A percentile compares a stretch with the other conserved stretches of the same genome.
These are phyloP conservation scores for Epiblema foenella DNA, from an alignment of 2,888 invertebrate species.

Conservation along the genomic window DNA sequence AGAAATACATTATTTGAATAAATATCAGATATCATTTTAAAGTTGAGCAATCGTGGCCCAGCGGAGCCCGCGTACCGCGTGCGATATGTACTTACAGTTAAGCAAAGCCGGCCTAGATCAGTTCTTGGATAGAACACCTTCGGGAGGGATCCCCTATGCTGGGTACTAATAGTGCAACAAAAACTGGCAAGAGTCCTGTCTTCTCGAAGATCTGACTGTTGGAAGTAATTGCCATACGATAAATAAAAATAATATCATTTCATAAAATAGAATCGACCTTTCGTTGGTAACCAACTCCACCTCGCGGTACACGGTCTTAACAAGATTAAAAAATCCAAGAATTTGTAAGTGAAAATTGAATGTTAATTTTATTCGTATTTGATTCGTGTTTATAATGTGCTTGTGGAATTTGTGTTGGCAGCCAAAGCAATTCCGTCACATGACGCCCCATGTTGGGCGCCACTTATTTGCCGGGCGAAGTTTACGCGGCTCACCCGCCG, in stretches of 20 bases:
- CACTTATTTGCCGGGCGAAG: slow-evolving; percentile 61
- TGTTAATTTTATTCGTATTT: slow-evolving; percentile 27
- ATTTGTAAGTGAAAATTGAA: neutral
- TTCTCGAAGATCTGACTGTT: too few relatives aligned
- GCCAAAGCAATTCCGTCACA: slow-evolving; percentile 46
- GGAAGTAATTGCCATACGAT: too few relatives aligned
- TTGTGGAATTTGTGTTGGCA: slow-evolving; percentile 49
- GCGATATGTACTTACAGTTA: too few relatives aligned
- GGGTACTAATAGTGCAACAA: too few relatives aligned
- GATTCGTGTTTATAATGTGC: slow-evolving; percentile 49
- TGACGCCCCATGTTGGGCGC: slow-evolving; percentile 52
- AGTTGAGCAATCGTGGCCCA: too few relatives aligned
- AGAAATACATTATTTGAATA: neutral
- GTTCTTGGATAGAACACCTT: too few relatives aligned
- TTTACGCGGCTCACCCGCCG: slow-evolving; percentile 58
- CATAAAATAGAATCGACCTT: neutral
- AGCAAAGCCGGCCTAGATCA: too few relatives aligned
- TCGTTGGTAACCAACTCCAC: neutral
- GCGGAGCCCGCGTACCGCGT: too few relatives aligned
- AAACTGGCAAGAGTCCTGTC: too few relatives aligned
- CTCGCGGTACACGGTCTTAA: neutral
- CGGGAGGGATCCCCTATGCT: too few relatives aligned
- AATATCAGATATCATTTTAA: too few relatives aligned
- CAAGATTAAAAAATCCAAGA: neutral
- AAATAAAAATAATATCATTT: too few relatives aligned